phyloP scores from a whole-genome alignment of 2,113 vertebrate species.

The Passer montanus region DNA sequence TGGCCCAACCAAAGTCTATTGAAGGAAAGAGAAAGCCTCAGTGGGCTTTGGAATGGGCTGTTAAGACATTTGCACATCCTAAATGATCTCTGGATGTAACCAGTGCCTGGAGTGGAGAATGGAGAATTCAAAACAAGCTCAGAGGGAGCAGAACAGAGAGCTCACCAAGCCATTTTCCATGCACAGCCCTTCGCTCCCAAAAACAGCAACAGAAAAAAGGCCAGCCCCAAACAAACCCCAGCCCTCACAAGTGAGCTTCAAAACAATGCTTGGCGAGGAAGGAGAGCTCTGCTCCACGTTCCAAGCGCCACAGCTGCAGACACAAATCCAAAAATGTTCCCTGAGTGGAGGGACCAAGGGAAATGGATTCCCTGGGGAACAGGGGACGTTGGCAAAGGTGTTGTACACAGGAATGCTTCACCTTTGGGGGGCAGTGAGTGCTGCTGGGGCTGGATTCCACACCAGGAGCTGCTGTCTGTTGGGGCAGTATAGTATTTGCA shows the following conservation, averaged over 20 bases:
- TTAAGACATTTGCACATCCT: constrained; percentile 47
- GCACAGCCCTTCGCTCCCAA: neutral
- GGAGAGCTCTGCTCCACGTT: neutral
- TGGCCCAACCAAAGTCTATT: neutral
- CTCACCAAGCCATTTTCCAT: constrained; percentile 48
- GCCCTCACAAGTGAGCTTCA: constrained; percentile 5
- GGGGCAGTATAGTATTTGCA: neutral
- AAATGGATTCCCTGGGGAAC: neutral
- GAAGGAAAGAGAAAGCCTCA: constrained; percentile 40
- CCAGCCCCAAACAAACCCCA: constrained; percentile 3
- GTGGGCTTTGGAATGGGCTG: constrained; percentile 32
- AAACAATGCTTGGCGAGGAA: constrained; percentile 47
- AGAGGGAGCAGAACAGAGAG: neutral
- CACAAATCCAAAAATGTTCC: neutral
- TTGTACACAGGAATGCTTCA: neutral
- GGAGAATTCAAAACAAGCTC: constrained; percentile 36
- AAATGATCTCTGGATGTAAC: constrained; percentile 30
- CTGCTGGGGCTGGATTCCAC: neutral
- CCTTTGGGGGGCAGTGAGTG: neutral
- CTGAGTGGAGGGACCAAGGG: neutral
- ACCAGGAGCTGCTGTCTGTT: neutral
- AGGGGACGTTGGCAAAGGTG: accelerated
- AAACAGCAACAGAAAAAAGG: neutral
- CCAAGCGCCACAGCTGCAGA: constrained; percentile 8
- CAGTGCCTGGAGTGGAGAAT: neutral